A percentile compares a stretch with the other conserved stretches of the same genome.
Evolutionary conservation across 2,888 invertebrate species (phyloP).

Genomic region (Leistus spinibarbis): DNA sequence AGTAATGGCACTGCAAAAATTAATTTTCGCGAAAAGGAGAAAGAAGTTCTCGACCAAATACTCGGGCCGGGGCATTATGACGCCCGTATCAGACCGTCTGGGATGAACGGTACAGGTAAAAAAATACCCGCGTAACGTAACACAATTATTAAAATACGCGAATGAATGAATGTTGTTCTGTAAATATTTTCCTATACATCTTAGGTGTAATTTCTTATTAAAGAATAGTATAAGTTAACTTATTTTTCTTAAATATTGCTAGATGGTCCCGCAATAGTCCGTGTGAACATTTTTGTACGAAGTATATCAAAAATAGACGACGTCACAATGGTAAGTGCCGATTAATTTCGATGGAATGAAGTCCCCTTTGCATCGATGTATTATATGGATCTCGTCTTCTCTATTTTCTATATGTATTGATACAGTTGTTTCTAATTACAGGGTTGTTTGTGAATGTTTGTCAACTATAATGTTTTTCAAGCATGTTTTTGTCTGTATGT

Average conservation of each 20-base stretch:
- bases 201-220: not conserved
- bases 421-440: not conserved
- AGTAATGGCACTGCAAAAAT: constrained; percentile 21
- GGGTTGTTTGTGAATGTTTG: constrained; percentile 10
- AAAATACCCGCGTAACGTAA: not conserved
- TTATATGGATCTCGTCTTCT: constrained; percentile 14
- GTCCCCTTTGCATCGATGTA: constrained; percentile 11
- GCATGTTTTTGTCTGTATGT: constrained; percentile 21
- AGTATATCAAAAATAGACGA: constrained; percentile 99
- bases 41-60: constrained; percentile 40
- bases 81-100: constrained; percentile 40
- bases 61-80: constrained; percentile 39
- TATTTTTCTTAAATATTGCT: constrained; percentile 56
- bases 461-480: constrained; percentile 2
- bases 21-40: constrained; percentile 37
- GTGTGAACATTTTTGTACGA: constrained; percentile 97
- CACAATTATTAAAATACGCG: too few relatives aligned
- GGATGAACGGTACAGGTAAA: constrained; percentile 40
- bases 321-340: constrained; percentile 96
- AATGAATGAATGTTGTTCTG: not conserved
- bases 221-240: constrained; percentile 6
- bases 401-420: constrained; percentile 7
- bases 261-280: constrained; percentile 95
- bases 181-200: not conserved
- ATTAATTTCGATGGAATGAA: not conserved